Conservation (phyloP, 1,140 invertebrate species). For the Atta cephalotes region DNA sequence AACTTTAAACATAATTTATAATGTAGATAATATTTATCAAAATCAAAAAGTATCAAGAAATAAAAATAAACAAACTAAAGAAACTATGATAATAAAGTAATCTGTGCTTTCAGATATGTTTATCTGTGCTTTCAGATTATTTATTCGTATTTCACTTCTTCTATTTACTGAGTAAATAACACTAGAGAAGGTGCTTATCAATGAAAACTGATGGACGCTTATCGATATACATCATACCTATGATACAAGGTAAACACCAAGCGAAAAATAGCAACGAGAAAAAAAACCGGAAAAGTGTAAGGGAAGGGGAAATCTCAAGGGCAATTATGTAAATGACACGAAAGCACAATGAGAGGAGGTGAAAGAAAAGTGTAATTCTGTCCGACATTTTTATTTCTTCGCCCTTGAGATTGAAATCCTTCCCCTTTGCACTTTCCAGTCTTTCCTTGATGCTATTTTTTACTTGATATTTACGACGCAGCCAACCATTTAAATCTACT, state of each 20-base stretch:
- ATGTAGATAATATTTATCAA: not conserved
- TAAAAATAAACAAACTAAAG: not conserved
- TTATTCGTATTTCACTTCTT: not conserved
- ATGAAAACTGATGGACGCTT: conserved; percentile 4
- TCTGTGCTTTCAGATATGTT: not conserved
- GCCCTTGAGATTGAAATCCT: conserved; percentile 26
- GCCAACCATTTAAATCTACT: not conserved
- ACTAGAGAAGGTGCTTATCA: not conserved
- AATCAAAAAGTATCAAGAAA: not conserved
- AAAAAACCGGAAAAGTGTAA: conserved; percentile 52
- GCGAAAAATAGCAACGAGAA: conserved; percentile 51
- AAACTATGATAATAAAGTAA: not conserved
- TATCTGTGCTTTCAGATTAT: not conserved
- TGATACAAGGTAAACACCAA: not conserved
- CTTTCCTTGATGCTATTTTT: conserved; percentile 19
- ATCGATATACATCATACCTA: not conserved
- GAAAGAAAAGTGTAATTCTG: conserved; percentile 55
- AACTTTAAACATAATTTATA: too few relatives aligned
- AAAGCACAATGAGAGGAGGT: conserved; percentile 39
- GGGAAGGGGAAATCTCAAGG: conserved; percentile 25
- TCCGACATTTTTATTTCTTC: conserved; percentile 18
- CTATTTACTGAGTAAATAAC: not conserved
- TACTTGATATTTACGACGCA: conserved; percentile 15
- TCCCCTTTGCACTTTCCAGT: conserved; percentile 17
- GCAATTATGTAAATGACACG: conserved; percentile 61